Conservation (phyloP, 2,113 vertebrate genomes). For the Geococcyx californianus region DNA sequence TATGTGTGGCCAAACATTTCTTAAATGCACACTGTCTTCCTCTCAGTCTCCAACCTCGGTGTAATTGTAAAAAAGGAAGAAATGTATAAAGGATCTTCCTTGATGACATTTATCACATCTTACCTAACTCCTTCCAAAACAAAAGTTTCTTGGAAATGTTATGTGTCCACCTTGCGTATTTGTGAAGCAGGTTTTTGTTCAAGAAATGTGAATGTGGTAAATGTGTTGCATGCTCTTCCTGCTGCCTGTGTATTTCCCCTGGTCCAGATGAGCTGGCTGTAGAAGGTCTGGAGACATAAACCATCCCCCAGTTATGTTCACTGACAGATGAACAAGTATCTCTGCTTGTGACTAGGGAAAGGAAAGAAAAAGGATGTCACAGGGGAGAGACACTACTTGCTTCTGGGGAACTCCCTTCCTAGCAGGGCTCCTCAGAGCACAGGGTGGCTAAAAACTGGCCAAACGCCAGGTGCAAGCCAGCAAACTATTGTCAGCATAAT, state of each 20-base stretch:
- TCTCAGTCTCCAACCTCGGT: background rate
- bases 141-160: background rate
- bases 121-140: background rate
- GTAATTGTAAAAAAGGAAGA: background rate
- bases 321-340: background rate
- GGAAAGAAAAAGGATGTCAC: background rate
- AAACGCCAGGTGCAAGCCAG: background rate
- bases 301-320: background rate
- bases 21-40: background rate
- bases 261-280: background rate
- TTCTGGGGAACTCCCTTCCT: background rate
- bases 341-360: background rate
- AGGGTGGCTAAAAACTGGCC: too few species aligned
- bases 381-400: background rate
- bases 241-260: background rate
- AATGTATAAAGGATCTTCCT: background rate
- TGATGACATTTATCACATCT: background rate
- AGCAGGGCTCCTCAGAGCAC: background rate
- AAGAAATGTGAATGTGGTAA: background rate
- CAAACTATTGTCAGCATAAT: background rate
- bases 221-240: background rate
- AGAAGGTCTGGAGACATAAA: background rate
- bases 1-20: background rate
- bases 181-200: background rate
- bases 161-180: background rate